Evolutionary conservation across 2,113 vertebrate species (phyloP).

Genomic region (Percopsis transmontana): DNA sequence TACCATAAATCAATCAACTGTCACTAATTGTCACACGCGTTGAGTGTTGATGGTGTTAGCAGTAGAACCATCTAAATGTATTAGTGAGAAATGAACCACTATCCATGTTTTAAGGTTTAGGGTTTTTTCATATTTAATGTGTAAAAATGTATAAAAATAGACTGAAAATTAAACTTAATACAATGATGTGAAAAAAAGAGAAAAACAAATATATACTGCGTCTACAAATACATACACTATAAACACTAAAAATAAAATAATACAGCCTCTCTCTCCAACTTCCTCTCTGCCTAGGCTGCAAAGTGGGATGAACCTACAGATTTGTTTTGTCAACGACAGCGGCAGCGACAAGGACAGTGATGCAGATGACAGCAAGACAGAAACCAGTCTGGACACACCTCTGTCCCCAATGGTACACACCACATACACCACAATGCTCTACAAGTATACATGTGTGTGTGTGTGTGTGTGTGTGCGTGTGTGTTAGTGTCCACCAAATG

Average conservation of each 20-base stretch:
- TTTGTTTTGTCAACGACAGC: constrained; percentile 98
- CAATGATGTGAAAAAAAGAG: too few species aligned
- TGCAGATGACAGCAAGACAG: constrained; percentile 96
- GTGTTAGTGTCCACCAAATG: background rate
- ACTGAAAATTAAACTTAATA: too few species aligned
- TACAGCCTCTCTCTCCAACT: background rate
- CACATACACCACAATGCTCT: background rate
- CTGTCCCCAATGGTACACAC: constrained; percentile 90
- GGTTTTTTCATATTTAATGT: too few species aligned
- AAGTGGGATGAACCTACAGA: constrained; percentile 99
- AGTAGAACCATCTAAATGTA: too few species aligned
- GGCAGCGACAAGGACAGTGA: constrained; percentile 98
- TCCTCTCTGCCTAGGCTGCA: constrained; percentile 81
- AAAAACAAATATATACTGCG: too few species aligned
- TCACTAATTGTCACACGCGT: too few species aligned
- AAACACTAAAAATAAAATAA: background rate
- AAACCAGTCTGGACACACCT: constrained; percentile 96
- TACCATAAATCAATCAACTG: too few species aligned
- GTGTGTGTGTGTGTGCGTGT: background rate
- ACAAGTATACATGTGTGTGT: background rate
- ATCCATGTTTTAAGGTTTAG: too few species aligned
- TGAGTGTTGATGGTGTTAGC: too few species aligned
- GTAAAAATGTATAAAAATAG: too few species aligned
- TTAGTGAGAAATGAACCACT: too few species aligned
- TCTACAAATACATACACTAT: too few species aligned